phyloP scores from a whole-genome alignment of 2,888 invertebrate species.

The Hypomecis atomaria region DNA sequence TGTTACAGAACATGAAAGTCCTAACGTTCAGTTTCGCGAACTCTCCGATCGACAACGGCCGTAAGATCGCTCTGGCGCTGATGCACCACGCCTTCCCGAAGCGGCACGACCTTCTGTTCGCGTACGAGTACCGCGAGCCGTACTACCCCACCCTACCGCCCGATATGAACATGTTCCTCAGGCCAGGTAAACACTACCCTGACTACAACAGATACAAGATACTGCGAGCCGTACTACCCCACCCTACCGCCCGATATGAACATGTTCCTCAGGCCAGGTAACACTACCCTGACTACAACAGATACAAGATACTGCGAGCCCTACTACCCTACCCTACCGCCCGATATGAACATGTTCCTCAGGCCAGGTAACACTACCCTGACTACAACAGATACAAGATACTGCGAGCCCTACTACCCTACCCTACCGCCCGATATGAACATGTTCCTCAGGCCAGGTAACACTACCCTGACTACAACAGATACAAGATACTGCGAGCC shows the following conservation, averaged over 20 bases:
- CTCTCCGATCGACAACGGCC: conserved; percentile 91
- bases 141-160: conserved; percentile 76
- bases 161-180: conserved; percentile 79
- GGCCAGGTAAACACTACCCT: conserved; percentile 49
- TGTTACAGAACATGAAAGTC: conserved; percentile 92
- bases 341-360: neutral
- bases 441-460: too few relatives aligned
- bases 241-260: neutral
- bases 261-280: neutral
- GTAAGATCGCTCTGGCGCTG: conserved; percentile 91
- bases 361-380: too few relatives aligned
- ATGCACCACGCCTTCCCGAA: conserved; percentile 95
- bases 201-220: neutral
- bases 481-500: too few relatives aligned
- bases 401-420: too few relatives aligned
- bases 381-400: too few relatives aligned
- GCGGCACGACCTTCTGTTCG: conserved; percentile 93
- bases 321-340: neutral
- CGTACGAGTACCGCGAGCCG: conserved; percentile 91
- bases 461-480: too few relatives aligned
- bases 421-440: too few relatives aligned
- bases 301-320: too few relatives aligned
- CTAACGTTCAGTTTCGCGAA: conserved; percentile 95
- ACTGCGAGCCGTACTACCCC: neutral
- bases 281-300: too few relatives aligned